phyloP scores from a whole-genome alignment of 2,113 vertebrate species.

The Pseudopodoces humilis region DNA sequence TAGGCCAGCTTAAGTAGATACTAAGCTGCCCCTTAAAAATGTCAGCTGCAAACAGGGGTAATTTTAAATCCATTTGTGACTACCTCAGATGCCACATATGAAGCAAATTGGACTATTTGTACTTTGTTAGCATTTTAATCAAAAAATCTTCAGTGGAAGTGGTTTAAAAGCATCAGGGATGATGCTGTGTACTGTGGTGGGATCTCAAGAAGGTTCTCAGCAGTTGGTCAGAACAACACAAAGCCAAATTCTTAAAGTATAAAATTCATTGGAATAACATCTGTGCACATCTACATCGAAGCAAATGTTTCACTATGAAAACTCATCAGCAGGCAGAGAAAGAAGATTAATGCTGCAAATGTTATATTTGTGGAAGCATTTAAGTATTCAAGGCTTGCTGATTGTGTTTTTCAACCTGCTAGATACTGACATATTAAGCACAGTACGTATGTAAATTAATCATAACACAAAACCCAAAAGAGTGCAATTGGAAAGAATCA shows the following conservation, averaged over 20 bases:
- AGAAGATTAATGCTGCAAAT: neutral
- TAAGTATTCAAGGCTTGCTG: neutral
- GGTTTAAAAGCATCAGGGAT: neutral
- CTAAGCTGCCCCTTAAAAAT: neutral
- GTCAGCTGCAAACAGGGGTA: neutral
- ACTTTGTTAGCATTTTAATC: neutral
- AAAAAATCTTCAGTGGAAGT: neutral
- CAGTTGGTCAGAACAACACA: neutral
- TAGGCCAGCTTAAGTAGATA: neutral
- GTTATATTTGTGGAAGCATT: neutral
- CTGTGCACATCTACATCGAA: neutral
- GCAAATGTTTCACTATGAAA: neutral
- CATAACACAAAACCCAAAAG: neutral
- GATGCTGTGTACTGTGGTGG: neutral
- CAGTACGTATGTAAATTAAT: neutral
- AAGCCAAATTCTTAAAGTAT: neutral
- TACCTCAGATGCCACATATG: neutral
- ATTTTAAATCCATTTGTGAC: slow-evolving; percentile 24
- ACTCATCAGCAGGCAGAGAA: neutral
- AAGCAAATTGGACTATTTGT: neutral
- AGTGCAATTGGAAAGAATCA: neutral
- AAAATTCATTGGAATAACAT: neutral
- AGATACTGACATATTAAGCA: neutral
- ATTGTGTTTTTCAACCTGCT: neutral
- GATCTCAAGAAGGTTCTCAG: neutral